Evolutionary conservation across 2,888 invertebrate species (phyloP).

Genomic region (Apotomis turbidana): DNA sequence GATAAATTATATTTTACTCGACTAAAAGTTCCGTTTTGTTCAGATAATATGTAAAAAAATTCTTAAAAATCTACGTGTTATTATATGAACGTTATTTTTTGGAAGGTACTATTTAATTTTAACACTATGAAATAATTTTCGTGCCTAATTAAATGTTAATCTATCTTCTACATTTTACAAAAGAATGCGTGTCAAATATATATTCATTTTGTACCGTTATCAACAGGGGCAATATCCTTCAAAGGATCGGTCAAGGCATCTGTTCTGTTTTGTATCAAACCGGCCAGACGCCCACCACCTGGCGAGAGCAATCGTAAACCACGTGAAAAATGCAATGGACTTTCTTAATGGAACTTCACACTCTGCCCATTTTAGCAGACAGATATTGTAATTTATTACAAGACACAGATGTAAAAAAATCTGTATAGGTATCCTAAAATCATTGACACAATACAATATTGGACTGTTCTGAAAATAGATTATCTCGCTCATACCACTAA

Average conservation of each 20-base stretch:
- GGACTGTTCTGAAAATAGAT: conserved; percentile 1
- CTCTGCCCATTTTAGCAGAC: neutral
- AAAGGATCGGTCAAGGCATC: conserved; percentile 34
- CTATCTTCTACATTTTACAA: neutral
- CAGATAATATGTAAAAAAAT: too few relatives aligned
- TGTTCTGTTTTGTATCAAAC: conserved; percentile 35
- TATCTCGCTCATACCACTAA: neutral
- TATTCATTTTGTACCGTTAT: conserved; percentile 27
- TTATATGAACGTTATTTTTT: too few relatives aligned
- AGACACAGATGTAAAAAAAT: neutral
- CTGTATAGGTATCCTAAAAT: too few relatives aligned
- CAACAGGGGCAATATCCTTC: conserved; percentile 37
- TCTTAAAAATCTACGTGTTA: too few relatives aligned
- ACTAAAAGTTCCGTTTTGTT: too few relatives aligned
- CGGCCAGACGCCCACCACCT: conserved; percentile 38
- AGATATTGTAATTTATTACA: conserved; percentile 8
- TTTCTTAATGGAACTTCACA: conserved; percentile 20
- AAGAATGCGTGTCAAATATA: neutral
- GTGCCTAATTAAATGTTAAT: too few relatives aligned
- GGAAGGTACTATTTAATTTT: too few relatives aligned
- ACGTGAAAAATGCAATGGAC: conserved; percentile 17
- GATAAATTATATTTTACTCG: too few relatives aligned
- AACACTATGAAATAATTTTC: too few relatives aligned
- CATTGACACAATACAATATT: too few relatives aligned
- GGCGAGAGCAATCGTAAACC: conserved; percentile 24